These are phyloP conservation scores for Tinea pellionella DNA, from an alignment of 2,888 invertebrate genomes.

Conservation along the genomic window DNA sequence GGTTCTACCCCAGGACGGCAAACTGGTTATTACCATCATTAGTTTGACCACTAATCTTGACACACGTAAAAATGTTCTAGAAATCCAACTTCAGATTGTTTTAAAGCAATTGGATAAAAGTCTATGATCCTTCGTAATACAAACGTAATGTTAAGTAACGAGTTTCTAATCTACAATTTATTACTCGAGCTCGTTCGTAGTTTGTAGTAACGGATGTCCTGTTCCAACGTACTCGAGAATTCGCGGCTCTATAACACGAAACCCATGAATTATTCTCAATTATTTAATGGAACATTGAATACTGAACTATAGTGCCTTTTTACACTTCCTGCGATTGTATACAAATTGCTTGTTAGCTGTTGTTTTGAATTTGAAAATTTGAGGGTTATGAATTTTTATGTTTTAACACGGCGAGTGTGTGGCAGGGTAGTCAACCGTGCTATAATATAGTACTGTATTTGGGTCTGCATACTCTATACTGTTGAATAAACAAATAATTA, in stretches of 20 bases:
- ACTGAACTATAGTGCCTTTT: not conserved
- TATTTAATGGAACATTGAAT: constrained; percentile 8
- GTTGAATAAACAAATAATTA: too few relatives aligned
- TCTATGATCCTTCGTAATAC: not conserved
- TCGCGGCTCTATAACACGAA: not conserved
- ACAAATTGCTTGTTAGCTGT: not conserved
- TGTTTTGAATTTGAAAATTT: not conserved
- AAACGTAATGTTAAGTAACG: constrained; percentile 1
- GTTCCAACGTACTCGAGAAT: not conserved
- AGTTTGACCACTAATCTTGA: too few relatives aligned
- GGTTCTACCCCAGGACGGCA: too few relatives aligned
- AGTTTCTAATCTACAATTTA: constrained; percentile 10
- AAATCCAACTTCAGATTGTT: too few relatives aligned
- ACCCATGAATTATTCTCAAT: constrained; percentile 8
- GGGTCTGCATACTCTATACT: too few relatives aligned
- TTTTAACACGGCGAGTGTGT: too few relatives aligned
- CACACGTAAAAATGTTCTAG: too few relatives aligned
- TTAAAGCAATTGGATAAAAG: not conserved
- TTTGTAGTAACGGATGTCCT: not conserved
- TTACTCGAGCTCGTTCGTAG: not conserved
- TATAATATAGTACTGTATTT: too few relatives aligned
- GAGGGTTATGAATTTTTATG: too few relatives aligned
- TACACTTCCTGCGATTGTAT: not conserved
- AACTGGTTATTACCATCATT: too few relatives aligned
- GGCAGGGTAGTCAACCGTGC: too few relatives aligned